Conservation (phyloP, 2,888 invertebrate genomes). For the Anodontia alba region DNA sequence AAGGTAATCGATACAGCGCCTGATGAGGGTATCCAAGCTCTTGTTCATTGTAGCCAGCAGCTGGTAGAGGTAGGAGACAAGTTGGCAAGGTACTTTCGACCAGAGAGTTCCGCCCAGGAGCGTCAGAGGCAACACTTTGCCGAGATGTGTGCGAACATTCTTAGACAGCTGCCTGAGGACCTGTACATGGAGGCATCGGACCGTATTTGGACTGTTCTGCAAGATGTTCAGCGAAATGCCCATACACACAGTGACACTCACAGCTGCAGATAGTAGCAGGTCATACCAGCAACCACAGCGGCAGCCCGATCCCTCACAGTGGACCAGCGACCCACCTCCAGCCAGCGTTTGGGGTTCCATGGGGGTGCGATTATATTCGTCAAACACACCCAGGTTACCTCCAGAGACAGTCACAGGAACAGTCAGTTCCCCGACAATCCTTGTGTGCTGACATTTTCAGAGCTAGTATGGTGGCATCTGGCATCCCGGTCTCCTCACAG, state of each 20-base stretch:
- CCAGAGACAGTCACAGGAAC: constrained; percentile 5
- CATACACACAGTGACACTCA: constrained; percentile 26
- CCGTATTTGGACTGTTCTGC: constrained; percentile 25
- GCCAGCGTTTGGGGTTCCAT: constrained; percentile 26
- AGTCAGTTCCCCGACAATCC: constrained; percentile 16
- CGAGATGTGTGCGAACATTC: too few species aligned
- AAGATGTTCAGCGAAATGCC: too few species aligned
- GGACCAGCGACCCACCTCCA: too few species aligned
- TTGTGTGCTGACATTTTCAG: constrained; percentile 13
- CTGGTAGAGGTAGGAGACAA: constrained; percentile 18
- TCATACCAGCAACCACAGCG: too few species aligned
- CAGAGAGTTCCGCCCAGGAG: too few species aligned
- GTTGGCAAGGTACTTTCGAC: too few species aligned
- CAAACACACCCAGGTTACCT: constrained; percentile 24
- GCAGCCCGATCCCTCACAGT: constrained; percentile 21
- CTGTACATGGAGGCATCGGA: constrained; percentile 14
- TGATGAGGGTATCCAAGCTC: constrained; percentile 25
- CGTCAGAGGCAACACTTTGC: too few species aligned
- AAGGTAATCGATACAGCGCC: constrained; percentile 19
- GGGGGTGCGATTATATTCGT: constrained; percentile 24
- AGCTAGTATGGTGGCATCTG: too few species aligned
- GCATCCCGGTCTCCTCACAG: constrained; percentile 25
- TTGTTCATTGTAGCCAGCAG: constrained; percentile 26
- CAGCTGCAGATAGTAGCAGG: constrained; percentile 12
- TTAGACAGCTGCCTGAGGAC: constrained; percentile 27